Evolutionary conservation across 1,140 invertebrate genomes (phyloP).

Genomic region (Kradibia gibbosae): DNA sequence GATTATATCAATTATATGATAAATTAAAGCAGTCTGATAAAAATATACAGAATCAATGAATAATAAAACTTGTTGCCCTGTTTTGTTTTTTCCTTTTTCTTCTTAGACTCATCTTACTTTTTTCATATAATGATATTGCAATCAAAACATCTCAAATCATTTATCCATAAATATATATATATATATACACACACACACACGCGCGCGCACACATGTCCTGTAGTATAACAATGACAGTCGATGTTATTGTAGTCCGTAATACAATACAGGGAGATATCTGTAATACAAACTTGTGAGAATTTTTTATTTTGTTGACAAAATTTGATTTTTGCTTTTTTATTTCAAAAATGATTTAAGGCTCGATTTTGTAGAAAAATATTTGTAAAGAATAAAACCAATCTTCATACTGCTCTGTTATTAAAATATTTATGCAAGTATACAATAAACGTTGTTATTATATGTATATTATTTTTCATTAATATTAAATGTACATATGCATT

Average conservation of each 20-base stretch:
- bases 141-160: constrained; percentile 10
- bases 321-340: not conserved
- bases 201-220: not conserved
- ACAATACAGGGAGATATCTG: constrained; percentile 3
- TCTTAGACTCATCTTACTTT: not conserved
- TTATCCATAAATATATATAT: not conserved
- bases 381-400: no score
- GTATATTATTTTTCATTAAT: no score
- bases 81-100: not conserved
- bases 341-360: not conserved
- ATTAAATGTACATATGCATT: no score
- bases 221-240: no score
- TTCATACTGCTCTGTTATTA: no score
- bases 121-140: not conserved
- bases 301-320: not conserved
- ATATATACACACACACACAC: not conserved
- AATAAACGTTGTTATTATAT: no score
- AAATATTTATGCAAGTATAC: no score
- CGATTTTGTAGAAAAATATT: not conserved
- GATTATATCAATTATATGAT: no score
- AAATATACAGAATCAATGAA: not conserved
- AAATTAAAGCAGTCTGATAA: not conserved
- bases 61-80: not conserved
- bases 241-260: constrained; percentile 1
- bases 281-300: no score